Evolutionary conservation across 64 coral and sea anemone species (phyloP), one percentile per base, ranked within the genome.

Genomic region (Dendronephthya gigantea): DNA sequence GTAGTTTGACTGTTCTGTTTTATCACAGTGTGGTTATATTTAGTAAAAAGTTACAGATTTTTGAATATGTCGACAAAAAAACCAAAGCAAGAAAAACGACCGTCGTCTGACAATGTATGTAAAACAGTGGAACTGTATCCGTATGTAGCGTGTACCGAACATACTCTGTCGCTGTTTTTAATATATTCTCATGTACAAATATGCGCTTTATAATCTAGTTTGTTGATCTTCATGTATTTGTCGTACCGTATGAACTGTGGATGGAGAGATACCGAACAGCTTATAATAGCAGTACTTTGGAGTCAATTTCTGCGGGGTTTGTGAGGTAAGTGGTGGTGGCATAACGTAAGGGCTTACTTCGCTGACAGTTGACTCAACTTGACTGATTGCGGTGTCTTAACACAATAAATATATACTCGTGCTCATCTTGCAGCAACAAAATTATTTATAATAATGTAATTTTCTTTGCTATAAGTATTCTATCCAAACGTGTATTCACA

Each of bases 191-290:
- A n/a, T n/a, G n/a, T n/a, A n/a, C n/a, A n/a, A 45, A 45, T 45
- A 45, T 45, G 41, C 41, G 41, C 41, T 12, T 39, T 0, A 29
- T 34, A 28, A 5, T 79, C 8, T 39, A 79, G 72, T 79, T 79
- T 79, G 72, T 79, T 79, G 72, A 79, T 79, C 2, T 79, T 36
- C 72, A 79, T 19, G 17, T 79, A 79, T 79, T 79, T 79, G 72
- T 79, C 32, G 72, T 79, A 1, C 72, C 72, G 29, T 39, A 79
- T 39, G 72, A 79, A 30, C 72, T 79, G 19, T 79, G 72, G 72
- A 79, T 79, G 72, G 72, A 79, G 72, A 79, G 36, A 34, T 79
- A 79, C 22, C 34, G 72, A 8, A 79, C 72, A 36, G 72, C 72
- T 28, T 79, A 79, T 79, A 79, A 79, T 79, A 79, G 36, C 72